Percentiles rank a stretch among this genome's conserved stretches.
Conservation (phyloP, 2,113 vertebrate genomes). For the Gobio gobio region DNA sequence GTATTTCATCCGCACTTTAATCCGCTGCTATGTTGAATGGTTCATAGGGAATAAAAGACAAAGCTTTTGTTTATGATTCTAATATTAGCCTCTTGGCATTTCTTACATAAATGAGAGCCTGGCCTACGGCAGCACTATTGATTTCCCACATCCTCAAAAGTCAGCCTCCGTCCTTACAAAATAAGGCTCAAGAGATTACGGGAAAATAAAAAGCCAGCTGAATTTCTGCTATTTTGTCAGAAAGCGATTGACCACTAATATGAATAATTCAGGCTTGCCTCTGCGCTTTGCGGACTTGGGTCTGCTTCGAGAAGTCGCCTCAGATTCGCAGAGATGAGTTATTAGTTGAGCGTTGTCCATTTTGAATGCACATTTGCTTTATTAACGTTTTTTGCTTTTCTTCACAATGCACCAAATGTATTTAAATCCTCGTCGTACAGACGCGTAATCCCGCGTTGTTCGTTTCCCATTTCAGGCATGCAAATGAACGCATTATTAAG, state of each 20-base stretch:
- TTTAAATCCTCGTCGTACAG: slow-evolving; percentile 71
- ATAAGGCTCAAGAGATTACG: slow-evolving; percentile 20
- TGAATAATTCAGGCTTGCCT: slow-evolving; percentile 2
- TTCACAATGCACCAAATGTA: slow-evolving; percentile 69
- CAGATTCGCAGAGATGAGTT: neutral
- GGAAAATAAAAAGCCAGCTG: slow-evolving; percentile 4
- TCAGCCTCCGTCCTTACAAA: slow-evolving; percentile 28
- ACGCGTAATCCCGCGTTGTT: slow-evolving; percentile 67
- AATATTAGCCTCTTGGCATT: slow-evolving; percentile 82
- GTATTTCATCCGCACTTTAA: slow-evolving; percentile 83
- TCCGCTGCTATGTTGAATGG: slow-evolving; percentile 80
- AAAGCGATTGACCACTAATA: slow-evolving; percentile 31
- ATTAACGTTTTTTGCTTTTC: slow-evolving; percentile 62
- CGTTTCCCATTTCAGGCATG: slow-evolving; percentile 60
- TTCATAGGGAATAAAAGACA: slow-evolving; percentile 77
- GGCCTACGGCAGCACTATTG: slow-evolving; percentile 61
- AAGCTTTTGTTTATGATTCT: slow-evolving; percentile 80
- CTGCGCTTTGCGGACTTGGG: neutral
- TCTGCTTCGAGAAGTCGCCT: neutral
- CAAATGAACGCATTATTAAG: slow-evolving; percentile 65
- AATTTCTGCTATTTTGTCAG: slow-evolving; percentile 18
- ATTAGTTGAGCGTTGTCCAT: neutral
- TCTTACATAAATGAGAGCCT: slow-evolving; percentile 60
- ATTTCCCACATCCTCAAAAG: slow-evolving; percentile 66
- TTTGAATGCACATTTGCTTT: slow-evolving; percentile 72